Evolutionary conservation across 2,797 vertebrate species (phyloP), one percentile per base, ranked within the genome.

Genomic region (Liparis tanakae): DNA sequence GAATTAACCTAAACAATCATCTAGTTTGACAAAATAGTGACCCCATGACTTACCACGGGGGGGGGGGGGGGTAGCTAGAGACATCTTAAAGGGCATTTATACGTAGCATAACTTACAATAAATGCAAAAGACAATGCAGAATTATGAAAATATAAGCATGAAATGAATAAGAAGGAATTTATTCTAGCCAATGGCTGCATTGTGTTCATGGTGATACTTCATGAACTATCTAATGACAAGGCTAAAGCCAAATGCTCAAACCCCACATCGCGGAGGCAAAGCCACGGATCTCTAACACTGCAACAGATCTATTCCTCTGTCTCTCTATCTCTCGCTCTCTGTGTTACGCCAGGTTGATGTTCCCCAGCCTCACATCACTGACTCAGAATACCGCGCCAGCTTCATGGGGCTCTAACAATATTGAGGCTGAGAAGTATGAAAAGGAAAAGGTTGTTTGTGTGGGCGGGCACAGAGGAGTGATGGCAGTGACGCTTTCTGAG

Each of bases 371-470:
- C 83, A 88, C 81, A 80, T 76, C 79, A 41, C 67, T 72, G 79
- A 57, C 78, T 85, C 75, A 25, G 82, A 78, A 78, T 87, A 83
- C 80, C 71, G 86, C 37, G 81, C 81, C 67, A 80, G 79, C 72
- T 89, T 87, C 82, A 91, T 81, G 72, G 76, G 33, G 79, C 85
- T 80, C 85, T 89, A 87, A 88, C 92, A 74, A 62, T 50, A 70
- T 36, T 30, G 58, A 57, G 69, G 59, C 72, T 70, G 74, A 80
- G 70, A 51, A 79, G 80, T 76, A 82, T 90, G 82, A 88, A 87
- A 92, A 84, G 54, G 71, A 79, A 79, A 85, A 70, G 37, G 41
- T 57, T 85, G 73, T 25, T 56, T 75, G 13, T 64, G 69, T 76
- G 69, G 72, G 61, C 51, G 37, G 66, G 80, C 51, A 57, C 54